Evolutionary conservation across 2,113 vertebrate species (phyloP).

Genomic region (Muntiacus reevesi): DNA sequence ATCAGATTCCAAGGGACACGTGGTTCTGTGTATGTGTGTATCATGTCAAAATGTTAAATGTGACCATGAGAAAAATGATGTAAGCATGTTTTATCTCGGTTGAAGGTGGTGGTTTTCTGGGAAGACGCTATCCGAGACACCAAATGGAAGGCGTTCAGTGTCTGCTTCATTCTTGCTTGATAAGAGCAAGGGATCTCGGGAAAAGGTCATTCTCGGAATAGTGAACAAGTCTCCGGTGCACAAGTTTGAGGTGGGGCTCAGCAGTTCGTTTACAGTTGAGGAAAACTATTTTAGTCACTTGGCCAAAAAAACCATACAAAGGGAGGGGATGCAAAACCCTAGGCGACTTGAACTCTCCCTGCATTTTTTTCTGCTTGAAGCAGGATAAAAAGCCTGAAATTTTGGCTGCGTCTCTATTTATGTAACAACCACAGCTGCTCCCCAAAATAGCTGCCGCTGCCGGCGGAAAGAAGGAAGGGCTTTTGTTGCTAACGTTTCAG

Average conservation of each 20-base stretch:
- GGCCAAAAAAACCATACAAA: constrained; percentile 46
- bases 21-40: neutral
- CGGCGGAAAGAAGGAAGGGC: constrained; percentile 36
- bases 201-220: neutral
- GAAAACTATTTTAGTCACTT: constrained; percentile 54
- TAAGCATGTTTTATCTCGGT: neutral
- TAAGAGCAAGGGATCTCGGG: neutral
- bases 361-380: constrained; percentile 29
- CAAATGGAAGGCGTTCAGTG: neutral
- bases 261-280: constrained; percentile 12
- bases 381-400: constrained; percentile 7
- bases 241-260: neutral
- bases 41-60: neutral
- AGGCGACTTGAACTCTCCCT: neutral
- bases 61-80: neutral
- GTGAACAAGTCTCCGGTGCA: neutral
- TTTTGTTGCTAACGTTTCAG: constrained; percentile 38
- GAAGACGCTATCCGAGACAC: constrained; percentile 7
- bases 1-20: neutral
- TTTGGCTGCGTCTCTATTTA: constrained; percentile 49
- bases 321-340: constrained; percentile 26
- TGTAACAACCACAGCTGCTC: constrained; percentile 41
- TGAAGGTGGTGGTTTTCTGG: neutral
- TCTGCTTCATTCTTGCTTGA: neutral
- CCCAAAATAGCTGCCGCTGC: constrained; percentile 54